Evolutionary conservation across 2,888 invertebrate species (phyloP).

Genomic region (Catocala fraxini): DNA sequence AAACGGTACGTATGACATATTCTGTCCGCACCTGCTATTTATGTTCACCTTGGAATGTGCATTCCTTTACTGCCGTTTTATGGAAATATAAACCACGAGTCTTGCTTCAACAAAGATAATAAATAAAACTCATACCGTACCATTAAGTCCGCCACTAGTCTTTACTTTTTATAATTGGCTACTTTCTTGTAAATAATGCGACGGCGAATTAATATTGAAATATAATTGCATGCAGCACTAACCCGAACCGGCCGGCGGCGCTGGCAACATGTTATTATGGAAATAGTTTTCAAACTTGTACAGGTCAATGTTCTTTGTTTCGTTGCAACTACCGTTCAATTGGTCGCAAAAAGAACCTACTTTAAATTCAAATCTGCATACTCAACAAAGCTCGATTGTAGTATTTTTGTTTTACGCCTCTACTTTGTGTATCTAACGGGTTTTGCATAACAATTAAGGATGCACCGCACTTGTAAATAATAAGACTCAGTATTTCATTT

Average conservation of each 20-base stretch:
- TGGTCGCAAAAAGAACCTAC: conserved; percentile 54
- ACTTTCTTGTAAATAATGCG: conserved; percentile 57
- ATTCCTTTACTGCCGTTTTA: conserved; percentile 47
- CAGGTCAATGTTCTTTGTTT: conserved; percentile 74
- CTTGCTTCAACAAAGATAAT: conserved; percentile 25
- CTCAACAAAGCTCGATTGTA: conserved; percentile 17
- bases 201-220: conserved; percentile 72
- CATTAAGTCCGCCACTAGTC: conserved; percentile 18
- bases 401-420: conserved; percentile 16
- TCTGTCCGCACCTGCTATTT: conserved; percentile 55
- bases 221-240: conserved; percentile 72
- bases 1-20: conserved; percentile 40
- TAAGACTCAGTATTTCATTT: conserved; percentile 7
- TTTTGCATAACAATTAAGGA: background rate
- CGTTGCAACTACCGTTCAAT: conserved; percentile 64
- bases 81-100: conserved; percentile 35
- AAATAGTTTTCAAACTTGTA: conserved; percentile 73
- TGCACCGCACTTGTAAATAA: background rate
- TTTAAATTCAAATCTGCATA: conserved; percentile 50
- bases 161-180: conserved; percentile 47
- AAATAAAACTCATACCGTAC: conserved; percentile 18
- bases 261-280: conserved; percentile 75
- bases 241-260: conserved; percentile 45
- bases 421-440: conserved; percentile 4
- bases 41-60: conserved; percentile 46